Evolutionary conservation across 2,113 vertebrate species (phyloP), one percentile per base, ranked within the genome.

Genomic region (Epinephelus lanceolatus): DNA sequence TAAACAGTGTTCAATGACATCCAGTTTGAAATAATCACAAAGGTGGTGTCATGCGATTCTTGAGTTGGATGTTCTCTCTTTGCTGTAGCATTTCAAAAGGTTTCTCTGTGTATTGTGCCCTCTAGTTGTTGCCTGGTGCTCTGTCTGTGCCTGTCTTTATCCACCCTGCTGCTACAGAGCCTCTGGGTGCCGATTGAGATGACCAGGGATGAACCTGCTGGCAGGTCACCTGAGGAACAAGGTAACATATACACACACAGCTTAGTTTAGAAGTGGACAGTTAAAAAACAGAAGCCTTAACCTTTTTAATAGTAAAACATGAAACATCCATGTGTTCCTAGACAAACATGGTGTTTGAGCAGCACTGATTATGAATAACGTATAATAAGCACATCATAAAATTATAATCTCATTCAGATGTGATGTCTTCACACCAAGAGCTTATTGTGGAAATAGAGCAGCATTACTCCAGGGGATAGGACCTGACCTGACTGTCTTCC

Each of bases 91-190:
- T 55, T 14, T 81, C 1, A 56, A 17, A 9, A n/a, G 1, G 10
- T 84, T 72, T 78, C 51, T 52, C 52, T 90, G 69, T 92, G 71
- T 81, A 6, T 83, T 87, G 47, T 40, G 81, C 77, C 86, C 88
- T 87, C 86, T 91, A 94, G 94, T 76, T 92, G 94, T 19, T 95
- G 93, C 71, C 78, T 95, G 84, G 68, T 94, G 86, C 78, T 95
- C 47, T 94, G 93, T 30, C 81, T 95, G 78, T 89, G 88, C 57
- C 66, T 94, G 71, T 94, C 93, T 25, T 67, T 87, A 65, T 27
- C 92, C 67, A 93, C 91, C 40, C 78, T 95, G 76, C 87, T 95
- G 77, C 89, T 95, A 2, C 94, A 95, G 89, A 92, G 84, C 73
- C 86, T 95, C 53, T 94, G 90, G 93, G 79, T 95, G 42, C 94